Base-by-base conservation (phyloP, 2,888 invertebrate genomes). In the Caenorhabditis virilis region DNA sequence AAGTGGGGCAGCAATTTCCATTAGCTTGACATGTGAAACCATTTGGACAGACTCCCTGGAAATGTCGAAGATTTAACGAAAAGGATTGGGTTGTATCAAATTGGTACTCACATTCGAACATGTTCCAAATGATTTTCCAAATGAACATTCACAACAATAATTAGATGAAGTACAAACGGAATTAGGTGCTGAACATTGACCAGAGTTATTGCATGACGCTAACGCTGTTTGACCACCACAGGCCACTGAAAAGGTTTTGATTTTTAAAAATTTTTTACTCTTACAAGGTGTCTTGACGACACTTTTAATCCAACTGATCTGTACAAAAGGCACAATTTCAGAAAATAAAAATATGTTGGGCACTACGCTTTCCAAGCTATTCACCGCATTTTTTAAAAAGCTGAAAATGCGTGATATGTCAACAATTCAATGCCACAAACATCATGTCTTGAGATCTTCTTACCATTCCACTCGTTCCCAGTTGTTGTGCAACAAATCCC, bases 61-160 rank as follows among this genome's bases (percentile, higher is more conserved):
- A 59, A 23, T 1, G 13, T 43, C 13, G 2, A 11, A 16, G 18
- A n/a, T n/a, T n/a, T n/a, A 30, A n/a, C 4, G n/a, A 30, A 18
- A 22, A 67, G n/a, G n/a, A n/a, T n/a, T n/a, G n/a, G n/a, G n/a
- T n/a, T n/a, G n/a, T n/a, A n/a, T n/a, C n/a, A n/a, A n/a, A n/a
- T n/a, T n/a, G n/a, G n/a, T n/a, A n/a, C n/a, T 59, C 39, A 77
- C 78, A 65, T 71, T 67, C 33, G 70, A 67, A 59, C 81, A 82
- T 11, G 73, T 61, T 5, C 81, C 81, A 18, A 71, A 69, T 13
- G 72, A 65, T 42, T 74, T 60, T 20, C 81, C 81, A n/a, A 72
- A 76, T 2, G 74, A 67, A 57, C 81, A 81, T 48, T 82, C 78
- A 51, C 81, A 81, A 42, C 79, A 79, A 52, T 79, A 81, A 43